phyloP scores from a whole-genome alignment of 1,140 invertebrate genomes.

The Ceratosolen fusciceps region DNA sequence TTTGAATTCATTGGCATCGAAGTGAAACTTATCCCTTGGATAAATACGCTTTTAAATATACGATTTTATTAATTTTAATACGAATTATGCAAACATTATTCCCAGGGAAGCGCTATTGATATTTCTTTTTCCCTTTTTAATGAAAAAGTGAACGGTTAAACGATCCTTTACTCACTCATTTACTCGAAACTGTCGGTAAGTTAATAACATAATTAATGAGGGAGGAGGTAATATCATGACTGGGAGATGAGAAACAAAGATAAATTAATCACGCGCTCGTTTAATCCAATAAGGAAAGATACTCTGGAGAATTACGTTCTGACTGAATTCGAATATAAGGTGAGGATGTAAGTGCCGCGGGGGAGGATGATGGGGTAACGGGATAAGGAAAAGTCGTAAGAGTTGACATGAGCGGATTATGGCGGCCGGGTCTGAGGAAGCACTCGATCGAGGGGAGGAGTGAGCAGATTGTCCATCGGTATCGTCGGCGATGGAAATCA shows the following conservation, averaged over 20 bases:
- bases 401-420: too few relatives aligned
- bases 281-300: too few relatives aligned
- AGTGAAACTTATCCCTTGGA: not conserved
- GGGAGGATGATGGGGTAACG: too few relatives aligned
- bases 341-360: too few relatives aligned
- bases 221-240: not conserved
- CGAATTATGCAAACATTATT: not conserved
- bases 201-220: slow-evolving; percentile 1
- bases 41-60: not conserved
- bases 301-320: too few relatives aligned
- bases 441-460: too few relatives aligned
- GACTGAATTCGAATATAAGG: too few relatives aligned
- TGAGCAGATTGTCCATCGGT: too few relatives aligned
- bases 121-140: too few relatives aligned
- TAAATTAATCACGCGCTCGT: slow-evolving; percentile 3
- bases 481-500: too few relatives aligned
- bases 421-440: too few relatives aligned
- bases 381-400: too few relatives aligned
- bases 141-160: not conserved
- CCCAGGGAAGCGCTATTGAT: not conserved
- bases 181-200: not conserved
- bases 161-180: not conserved
- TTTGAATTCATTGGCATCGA: not conserved
- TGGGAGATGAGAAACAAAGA: not conserved
- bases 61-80: not conserved